Evolutionary conservation across 1,140 invertebrate genomes (phyloP).

Genomic region (Camponotus pennsylvanicus): DNA sequence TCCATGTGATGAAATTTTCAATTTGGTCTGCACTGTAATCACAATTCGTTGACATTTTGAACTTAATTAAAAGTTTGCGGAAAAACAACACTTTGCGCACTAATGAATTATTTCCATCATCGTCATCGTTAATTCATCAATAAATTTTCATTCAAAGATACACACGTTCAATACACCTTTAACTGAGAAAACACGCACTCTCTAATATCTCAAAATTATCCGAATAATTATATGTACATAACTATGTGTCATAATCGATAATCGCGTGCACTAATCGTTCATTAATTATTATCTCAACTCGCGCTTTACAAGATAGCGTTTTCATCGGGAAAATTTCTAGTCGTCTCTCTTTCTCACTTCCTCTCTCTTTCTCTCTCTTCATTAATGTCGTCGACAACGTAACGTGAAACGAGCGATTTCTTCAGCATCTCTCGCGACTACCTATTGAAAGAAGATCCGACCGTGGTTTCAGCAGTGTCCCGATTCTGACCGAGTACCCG

Average conservation of each 20-base stretch:
- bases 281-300: no score
- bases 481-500: constrained; percentile 72
- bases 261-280: neutral
- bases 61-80: neutral
- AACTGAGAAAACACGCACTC: neutral
- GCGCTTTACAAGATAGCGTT: neutral
- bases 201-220: constrained; percentile 1
- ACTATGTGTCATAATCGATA: no score
- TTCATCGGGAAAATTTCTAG: neutral
- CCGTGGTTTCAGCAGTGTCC: constrained; percentile 51
- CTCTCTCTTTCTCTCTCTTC: neutral
- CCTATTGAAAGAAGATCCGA: constrained; percentile 26
- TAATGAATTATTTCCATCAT: constrained; percentile 3
- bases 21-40: neutral
- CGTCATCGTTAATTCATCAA: neutral
- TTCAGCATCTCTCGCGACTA: constrained; percentile 19
- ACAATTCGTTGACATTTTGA: constrained; percentile 10
- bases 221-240: neutral
- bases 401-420: constrained; percentile 9
- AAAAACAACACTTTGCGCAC: constrained; percentile 3
- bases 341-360: neutral
- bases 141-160: neutral
- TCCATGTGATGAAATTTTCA: constrained; percentile 9
- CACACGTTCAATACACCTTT: neutral
- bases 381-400: constrained; percentile 10